Percentiles rank a stretch among this genome's conserved stretches.
These are phyloP conservation scores for Oreochromis grahami DNA, from an alignment of 2,797 vertebrate species.

Conservation along the genomic window DNA sequence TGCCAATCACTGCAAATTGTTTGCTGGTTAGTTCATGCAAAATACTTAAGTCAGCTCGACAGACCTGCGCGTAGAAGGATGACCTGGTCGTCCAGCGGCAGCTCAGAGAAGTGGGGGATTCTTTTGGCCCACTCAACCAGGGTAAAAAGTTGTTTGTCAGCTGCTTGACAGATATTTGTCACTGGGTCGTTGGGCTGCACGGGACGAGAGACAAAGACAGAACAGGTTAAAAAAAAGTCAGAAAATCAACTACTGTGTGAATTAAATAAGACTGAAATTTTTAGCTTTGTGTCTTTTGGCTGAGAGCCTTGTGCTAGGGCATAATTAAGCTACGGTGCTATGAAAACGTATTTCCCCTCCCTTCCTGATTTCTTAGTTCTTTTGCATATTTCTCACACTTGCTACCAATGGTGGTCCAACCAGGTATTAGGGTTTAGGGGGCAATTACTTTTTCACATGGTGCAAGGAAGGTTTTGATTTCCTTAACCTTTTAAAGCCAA, in stretches of 20 bases:
- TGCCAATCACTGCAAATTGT: neutral
- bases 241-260: neutral
- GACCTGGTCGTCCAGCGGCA: conserved; percentile 94
- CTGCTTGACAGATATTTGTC: conserved; percentile 96
- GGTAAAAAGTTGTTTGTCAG: conserved; percentile 97
- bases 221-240: neutral
- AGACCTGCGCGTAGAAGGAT: conserved; percentile 94
- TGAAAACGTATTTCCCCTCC: neutral
- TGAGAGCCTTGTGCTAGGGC: neutral
- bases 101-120: conserved; percentile 94
- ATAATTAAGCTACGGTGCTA: neutral
- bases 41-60: neutral
- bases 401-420: neutral
- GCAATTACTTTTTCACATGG: neutral
- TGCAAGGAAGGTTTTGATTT: neutral
- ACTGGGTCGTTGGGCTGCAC: conserved; percentile 90
- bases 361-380: neutral
- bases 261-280: neutral
- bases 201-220: neutral
- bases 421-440: neutral
- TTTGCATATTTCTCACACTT: neutral
- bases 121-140: conserved; percentile 97
- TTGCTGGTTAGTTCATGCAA: neutral
- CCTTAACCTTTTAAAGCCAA: neutral
- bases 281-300: conserved; percentile 12